Conservation (phyloP, 2,113 vertebrate species). For the Crotalus viridis region DNA sequence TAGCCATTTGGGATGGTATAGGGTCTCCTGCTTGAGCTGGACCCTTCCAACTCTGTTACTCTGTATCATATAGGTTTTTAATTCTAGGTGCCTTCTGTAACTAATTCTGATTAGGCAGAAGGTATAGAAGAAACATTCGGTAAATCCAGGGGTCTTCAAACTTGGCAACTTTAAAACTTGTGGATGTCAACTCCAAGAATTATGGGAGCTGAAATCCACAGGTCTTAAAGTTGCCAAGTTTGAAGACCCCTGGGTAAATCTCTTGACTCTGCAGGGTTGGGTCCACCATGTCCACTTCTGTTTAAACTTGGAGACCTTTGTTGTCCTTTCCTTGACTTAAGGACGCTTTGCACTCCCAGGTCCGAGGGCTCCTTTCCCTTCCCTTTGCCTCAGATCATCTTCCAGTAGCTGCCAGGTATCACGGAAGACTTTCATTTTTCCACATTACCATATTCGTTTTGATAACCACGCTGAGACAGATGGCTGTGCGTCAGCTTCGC, state of each 20-base stretch:
- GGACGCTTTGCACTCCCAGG: background rate
- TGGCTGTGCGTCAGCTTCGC: slow-evolving; percentile 77
- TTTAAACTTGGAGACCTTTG: background rate
- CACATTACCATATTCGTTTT: slow-evolving; percentile 73
- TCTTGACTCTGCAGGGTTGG: background rate
- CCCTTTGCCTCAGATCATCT: background rate
- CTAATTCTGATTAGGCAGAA: background rate
- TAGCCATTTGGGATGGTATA: too few relatives aligned
- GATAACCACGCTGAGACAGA: slow-evolving; percentile 79
- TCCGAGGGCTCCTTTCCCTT: background rate
- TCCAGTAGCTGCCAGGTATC: slow-evolving; percentile 54
- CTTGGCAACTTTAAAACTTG: too few relatives aligned
- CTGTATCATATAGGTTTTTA: background rate
- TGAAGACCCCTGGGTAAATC: background rate
- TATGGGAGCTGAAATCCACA: too few relatives aligned
- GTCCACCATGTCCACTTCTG: background rate
- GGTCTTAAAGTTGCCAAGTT: too few relatives aligned
- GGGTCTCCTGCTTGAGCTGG: too few relatives aligned
- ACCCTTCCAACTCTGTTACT: background rate
- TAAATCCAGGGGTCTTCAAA: background rate
- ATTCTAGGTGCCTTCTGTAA: background rate
- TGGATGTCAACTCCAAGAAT: too few relatives aligned
- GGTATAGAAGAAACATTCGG: background rate
- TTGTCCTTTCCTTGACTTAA: background rate
- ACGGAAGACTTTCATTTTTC: slow-evolving; percentile 64